These are phyloP conservation scores for Aricia agestis DNA, from an alignment of 1,140 invertebrate species.

Conservation along the genomic window DNA sequence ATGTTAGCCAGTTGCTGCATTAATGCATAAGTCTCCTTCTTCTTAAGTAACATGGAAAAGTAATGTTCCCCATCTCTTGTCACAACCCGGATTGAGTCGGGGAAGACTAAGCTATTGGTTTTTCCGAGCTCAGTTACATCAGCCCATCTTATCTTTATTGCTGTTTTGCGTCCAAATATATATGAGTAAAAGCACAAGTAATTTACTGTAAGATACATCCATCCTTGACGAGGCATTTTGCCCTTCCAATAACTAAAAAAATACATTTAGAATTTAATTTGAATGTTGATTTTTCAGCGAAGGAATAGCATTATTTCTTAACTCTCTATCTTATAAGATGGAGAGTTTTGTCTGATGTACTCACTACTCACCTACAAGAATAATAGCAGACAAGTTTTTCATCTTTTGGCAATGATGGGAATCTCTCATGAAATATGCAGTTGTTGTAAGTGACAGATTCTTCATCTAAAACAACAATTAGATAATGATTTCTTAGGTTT, in stretches of 20 bases:
- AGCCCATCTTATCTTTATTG: constrained; percentile 90
- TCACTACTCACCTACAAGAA: constrained; percentile 87
- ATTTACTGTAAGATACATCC: constrained; percentile 96
- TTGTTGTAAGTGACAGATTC: constrained; percentile 89
- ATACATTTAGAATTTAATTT: background rate
- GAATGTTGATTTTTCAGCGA: too few relatives aligned
- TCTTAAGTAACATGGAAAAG: constrained; percentile 94
- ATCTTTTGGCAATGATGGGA: constrained; percentile 90
- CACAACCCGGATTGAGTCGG: constrained; percentile 90
- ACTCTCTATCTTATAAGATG: too few relatives aligned
- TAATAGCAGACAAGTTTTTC: constrained; percentile 97
- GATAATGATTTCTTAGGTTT: too few relatives aligned
- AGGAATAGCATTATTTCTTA: too few relatives aligned
- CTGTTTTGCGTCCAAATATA: constrained; percentile 93
- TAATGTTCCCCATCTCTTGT: constrained; percentile 90
- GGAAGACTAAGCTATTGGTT: constrained; percentile 87
- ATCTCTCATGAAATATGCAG: constrained; percentile 92
- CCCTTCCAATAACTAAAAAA: constrained; percentile 92
- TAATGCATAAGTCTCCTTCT: constrained; percentile 91
- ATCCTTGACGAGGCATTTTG: constrained; percentile 94
- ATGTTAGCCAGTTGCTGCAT: constrained; percentile 98
- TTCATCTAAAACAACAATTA: constrained; percentile 80
- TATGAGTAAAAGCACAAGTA: constrained; percentile 98
- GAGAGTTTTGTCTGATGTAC: too few relatives aligned
- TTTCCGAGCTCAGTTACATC: constrained; percentile 85